Evolutionary conservation across 2,113 vertebrate species (phyloP).

Genomic region (Ibidorhyncha struthersii): DNA sequence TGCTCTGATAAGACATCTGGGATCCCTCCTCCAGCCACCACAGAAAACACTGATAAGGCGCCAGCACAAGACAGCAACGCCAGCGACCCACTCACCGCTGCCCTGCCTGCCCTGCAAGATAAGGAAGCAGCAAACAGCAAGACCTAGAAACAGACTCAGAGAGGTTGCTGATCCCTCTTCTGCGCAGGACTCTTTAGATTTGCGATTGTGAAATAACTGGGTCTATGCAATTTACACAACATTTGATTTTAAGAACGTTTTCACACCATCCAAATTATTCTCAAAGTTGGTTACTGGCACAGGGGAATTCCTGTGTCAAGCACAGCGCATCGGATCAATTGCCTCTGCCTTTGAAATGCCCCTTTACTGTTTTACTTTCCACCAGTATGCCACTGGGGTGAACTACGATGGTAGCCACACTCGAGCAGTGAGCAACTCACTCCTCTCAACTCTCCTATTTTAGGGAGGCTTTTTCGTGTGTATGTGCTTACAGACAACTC

Average conservation of each 20-base stretch:
- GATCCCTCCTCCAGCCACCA: fast-evolving
- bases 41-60: fast-evolving
- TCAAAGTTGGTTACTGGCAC: fast-evolving
- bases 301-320: fast-evolving
- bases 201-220: fast-evolving
- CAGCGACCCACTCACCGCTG: not conserved
- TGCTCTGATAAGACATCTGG: not conserved
- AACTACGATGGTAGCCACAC: fast-evolving
- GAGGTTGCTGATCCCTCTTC: not conserved
- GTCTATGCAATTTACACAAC: not conserved
- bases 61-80: no score
- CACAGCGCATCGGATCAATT: not conserved
- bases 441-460: not conserved
- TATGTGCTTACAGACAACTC: not conserved
- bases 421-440: not conserved
- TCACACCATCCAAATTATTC: not conserved
- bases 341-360: not conserved
- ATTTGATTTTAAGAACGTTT: not conserved
- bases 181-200: fast-evolving
- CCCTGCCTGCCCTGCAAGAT: not conserved
- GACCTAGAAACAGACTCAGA: not conserved
- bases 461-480: not conserved
- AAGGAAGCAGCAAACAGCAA: not conserved
- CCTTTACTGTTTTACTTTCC: not conserved
- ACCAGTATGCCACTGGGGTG: fast-evolving